phyloP scores from a whole-genome alignment of 2,113 vertebrate species.

The Mustelus asterias region DNA sequence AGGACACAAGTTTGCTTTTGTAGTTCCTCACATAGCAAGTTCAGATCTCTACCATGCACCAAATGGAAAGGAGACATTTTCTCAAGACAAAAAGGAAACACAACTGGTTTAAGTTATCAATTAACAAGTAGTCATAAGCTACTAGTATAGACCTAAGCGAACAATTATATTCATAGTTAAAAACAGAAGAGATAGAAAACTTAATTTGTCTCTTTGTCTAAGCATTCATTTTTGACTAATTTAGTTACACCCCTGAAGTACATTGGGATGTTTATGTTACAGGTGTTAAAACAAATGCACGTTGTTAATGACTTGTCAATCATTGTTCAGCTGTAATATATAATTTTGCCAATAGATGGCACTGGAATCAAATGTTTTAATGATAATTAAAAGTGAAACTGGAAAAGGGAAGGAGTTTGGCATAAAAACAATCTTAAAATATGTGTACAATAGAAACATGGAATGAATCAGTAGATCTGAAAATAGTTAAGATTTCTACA shows the following conservation, averaged over 20 bases:
- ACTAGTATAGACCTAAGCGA: background rate
- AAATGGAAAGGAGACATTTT: background rate
- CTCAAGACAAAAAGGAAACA: background rate
- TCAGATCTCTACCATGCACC: background rate
- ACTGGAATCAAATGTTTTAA: constrained; percentile 1
- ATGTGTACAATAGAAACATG: background rate
- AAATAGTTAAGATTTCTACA: background rate
- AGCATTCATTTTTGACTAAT: background rate
- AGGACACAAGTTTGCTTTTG: background rate
- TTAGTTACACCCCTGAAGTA: background rate
- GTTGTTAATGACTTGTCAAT: background rate
- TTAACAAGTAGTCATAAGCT: background rate
- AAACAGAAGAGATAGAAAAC: background rate
- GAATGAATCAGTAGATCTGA: background rate
- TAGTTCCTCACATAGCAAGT: background rate
- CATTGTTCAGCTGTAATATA: background rate
- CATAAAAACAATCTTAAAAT: background rate
- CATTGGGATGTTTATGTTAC: background rate
- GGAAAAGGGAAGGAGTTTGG: background rate
- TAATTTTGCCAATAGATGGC: background rate
- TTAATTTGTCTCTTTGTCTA: background rate
- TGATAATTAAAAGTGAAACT: background rate
- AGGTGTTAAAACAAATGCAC: background rate
- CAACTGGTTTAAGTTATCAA: background rate
- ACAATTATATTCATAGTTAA: background rate